phyloP scores from a whole-genome alignment of 2,797 vertebrate species.

The Coracias cyanogaster region DNA sequence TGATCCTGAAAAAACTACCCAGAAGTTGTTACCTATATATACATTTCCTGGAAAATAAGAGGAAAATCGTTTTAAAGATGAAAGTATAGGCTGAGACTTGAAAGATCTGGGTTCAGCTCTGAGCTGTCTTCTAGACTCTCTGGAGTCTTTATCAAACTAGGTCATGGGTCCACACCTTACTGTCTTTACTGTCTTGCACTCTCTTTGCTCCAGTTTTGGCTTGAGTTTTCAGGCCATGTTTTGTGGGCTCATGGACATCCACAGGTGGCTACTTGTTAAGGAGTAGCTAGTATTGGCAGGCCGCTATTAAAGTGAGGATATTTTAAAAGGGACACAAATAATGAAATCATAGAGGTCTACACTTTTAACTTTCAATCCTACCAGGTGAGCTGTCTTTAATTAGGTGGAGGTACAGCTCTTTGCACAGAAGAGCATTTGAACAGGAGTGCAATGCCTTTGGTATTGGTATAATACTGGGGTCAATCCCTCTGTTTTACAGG shows the following conservation, averaged over 20 bases:
- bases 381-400: neutral
- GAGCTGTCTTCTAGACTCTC: neutral
- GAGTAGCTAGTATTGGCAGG: neutral
- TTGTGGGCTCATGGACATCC: neutral
- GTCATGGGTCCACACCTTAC: neutral
- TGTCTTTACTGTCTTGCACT: neutral
- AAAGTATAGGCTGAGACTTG: neutral
- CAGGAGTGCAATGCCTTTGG: neutral
- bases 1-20: neutral
- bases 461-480: neutral
- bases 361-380: neutral
- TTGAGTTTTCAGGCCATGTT: neutral
- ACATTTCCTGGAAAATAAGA: neutral
- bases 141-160: neutral
- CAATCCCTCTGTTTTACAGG: neutral
- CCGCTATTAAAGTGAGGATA: neutral
- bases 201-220: neutral
- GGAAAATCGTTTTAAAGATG: neutral
- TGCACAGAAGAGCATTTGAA: neutral
- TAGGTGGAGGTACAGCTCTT: neutral
- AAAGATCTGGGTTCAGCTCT: neutral
- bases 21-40: neutral
- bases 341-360: neutral
- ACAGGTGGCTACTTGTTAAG: neutral
- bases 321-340: neutral